Conservation (phyloP, 2,113 vertebrate species). For the Syrrhaptes paradoxus region DNA sequence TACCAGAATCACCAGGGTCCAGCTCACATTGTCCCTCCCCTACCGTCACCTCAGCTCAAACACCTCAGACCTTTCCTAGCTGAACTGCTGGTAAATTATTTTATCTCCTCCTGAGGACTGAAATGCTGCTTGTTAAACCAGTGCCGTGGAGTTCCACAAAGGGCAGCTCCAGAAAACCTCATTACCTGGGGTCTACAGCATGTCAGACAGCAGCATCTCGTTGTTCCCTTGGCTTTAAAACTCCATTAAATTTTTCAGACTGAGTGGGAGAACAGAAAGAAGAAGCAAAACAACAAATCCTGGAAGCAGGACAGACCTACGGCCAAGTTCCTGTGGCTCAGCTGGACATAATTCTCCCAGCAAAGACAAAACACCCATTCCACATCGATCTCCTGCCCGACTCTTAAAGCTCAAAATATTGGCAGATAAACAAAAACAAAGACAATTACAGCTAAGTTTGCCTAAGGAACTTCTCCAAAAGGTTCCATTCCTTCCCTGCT, state of each 20-base stretch:
- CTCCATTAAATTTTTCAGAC: not conserved
- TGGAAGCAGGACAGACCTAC: not conserved
- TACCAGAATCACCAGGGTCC: not conserved
- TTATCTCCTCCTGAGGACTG: not conserved
- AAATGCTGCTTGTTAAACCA: not conserved
- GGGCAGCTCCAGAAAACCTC: not conserved
- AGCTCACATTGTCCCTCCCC: accelerated
- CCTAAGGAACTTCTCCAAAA: not conserved
- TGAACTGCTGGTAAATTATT: not conserved
- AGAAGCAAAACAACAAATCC: not conserved
- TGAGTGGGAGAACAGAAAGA: not conserved
- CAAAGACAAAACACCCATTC: not conserved
- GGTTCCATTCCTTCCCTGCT: not conserved
- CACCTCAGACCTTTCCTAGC: not conserved
- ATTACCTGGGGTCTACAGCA: not conserved
- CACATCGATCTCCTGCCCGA: not conserved
- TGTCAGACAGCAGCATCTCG: not conserved
- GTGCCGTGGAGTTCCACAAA: not conserved
- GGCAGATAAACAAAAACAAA: not conserved
- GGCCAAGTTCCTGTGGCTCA: not conserved
- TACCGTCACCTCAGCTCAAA: not conserved
- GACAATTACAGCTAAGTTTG: not conserved
- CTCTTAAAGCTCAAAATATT: not conserved
- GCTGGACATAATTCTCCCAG: not conserved
- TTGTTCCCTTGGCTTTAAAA: not conserved